Base-by-base conservation (phyloP, 2,797 vertebrate genomes). In the Bryconaethiops microstoma region DNA sequence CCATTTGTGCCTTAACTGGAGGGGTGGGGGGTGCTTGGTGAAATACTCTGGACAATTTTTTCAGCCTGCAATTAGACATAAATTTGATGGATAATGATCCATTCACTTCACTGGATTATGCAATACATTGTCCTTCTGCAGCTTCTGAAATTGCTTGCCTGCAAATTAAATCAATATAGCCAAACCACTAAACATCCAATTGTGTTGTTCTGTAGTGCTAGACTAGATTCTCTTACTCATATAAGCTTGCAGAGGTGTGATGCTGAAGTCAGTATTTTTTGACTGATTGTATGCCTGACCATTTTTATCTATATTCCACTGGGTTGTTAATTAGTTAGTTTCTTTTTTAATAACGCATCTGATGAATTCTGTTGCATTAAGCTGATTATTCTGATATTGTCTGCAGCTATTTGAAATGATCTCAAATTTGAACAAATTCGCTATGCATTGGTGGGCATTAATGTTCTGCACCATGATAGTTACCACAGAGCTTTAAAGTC, bases 101-200 rank as follows among this genome's bases (percentile, higher is more conserved):
- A 73, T 79, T 71, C n/a, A 23, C 50, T 78, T 67, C 60, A 80
- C 78, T 55, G 75, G 71, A 80, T 78, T 70, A 73, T 68, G 48
- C 35, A 39, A 21, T 14, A 39, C 68, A 71, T 39, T 68, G 65
- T 68, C 54, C 68, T 74, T 74, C 39, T 57, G 59, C 29, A 81
- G 12, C 57, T 42, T 72, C 62, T 81, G 55, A 42, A 74, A 81
- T 52, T 42, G 54, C 74, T 72, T 57, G 71, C 67, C 76, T 54
- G 45, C 40, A 75, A 75, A 86, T 69, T 40, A 50, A 79, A 85
- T 85, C 77, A 74, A 85, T 87, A 78, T n/a, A 42, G 23, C 62
- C 29, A 48, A 79, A 78, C 70, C 55, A 48, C 60, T 80, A 63
- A 23, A 75, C 78, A 74, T 84, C 54, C 75, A 75, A 78, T 70